These are phyloP conservation scores for Anser cygnoides DNA, from an alignment of 2,113 vertebrate species.

Conservation along the genomic window DNA sequence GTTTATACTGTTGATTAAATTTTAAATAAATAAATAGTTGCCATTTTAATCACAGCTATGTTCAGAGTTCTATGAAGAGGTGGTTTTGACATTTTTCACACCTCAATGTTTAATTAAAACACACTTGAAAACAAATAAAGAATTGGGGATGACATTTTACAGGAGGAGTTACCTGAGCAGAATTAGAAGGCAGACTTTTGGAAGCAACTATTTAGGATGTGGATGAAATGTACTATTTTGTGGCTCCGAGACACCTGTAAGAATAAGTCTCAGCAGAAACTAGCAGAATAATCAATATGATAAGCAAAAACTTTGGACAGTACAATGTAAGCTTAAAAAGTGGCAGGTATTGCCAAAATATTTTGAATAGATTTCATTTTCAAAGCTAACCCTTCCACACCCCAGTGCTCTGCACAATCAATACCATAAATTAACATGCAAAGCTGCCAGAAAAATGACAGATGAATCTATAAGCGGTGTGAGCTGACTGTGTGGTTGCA, in stretches of 20 bases:
- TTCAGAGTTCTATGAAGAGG: background rate
- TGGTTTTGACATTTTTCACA: conserved; percentile 42
- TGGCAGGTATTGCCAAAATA: background rate
- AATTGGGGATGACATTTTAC: conserved; percentile 33
- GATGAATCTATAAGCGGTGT: background rate
- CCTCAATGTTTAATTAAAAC: conserved; percentile 56
- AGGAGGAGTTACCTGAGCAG: background rate
- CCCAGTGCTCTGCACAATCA: background rate
- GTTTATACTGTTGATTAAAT: background rate
- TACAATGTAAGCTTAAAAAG: background rate
- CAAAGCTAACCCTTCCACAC: background rate
- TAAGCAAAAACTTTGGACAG: background rate
- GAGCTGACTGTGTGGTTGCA: background rate
- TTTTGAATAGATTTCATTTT: conserved; percentile 24
- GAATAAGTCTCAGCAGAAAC: background rate
- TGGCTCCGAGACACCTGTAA: background rate
- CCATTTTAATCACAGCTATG: conserved; percentile 29
- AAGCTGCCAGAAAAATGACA: background rate
- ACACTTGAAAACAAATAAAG: conserved; percentile 46
- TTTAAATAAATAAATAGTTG: background rate
- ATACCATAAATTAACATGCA: conserved; percentile 29
- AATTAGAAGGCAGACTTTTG: background rate
- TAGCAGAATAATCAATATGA: conserved; percentile 20
- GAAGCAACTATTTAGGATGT: background rate
- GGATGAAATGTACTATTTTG: conserved; percentile 14